phyloP scores from a whole-genome alignment of 2,113 vertebrate genomes.

The Corythornis madagascariensis region DNA sequence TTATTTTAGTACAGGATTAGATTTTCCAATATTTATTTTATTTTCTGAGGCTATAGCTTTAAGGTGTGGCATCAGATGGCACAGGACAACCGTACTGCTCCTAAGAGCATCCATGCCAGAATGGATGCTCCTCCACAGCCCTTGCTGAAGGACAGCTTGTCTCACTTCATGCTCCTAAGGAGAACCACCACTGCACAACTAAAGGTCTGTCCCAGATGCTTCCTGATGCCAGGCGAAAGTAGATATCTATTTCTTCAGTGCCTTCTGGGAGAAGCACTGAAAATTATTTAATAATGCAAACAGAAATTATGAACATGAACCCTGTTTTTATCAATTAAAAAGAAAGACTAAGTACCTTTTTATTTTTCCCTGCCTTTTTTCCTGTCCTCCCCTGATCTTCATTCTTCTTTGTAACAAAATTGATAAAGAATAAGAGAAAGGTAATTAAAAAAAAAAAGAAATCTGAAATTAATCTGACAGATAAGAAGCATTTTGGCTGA shows the following conservation, averaged over 20 bases:
- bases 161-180: not conserved
- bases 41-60: not conserved
- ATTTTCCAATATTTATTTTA: not conserved
- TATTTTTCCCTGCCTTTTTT: not conserved
- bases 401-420: not conserved
- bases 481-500: not conserved
- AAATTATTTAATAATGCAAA: not conserved
- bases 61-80: not conserved
- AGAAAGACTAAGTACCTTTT: not conserved
- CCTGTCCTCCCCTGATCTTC: not conserved
- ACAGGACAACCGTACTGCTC: rapidly evolving
- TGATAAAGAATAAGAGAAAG: not conserved
- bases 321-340: not conserved
- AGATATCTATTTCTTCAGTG: not conserved
- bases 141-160: not conserved
- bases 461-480: not conserved
- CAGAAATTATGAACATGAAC: not conserved
- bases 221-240: not conserved
- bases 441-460: not conserved
- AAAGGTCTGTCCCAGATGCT: not conserved
- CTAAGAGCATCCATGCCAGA: not conserved
- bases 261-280: not conserved
- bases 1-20: not conserved
- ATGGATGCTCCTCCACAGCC: not conserved
- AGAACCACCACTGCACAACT: not conserved